Conservation (phyloP, 2,113 vertebrate genomes). For the Dicerorhinus sumatrensis region DNA sequence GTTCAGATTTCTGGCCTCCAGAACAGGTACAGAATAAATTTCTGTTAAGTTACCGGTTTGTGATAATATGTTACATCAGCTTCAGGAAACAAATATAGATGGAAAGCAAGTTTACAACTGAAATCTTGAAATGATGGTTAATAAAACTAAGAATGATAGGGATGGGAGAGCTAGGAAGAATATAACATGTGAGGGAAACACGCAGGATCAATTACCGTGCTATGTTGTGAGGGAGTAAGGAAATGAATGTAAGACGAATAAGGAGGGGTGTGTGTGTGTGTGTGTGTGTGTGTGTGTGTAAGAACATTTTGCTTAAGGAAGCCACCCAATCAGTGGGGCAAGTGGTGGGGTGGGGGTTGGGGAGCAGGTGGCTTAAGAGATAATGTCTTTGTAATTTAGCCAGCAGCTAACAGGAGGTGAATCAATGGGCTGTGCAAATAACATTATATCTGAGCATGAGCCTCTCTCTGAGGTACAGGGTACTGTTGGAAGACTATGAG, state of each 20-base stretch:
- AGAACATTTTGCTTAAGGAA: not conserved
- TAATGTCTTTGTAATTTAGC: not conserved
- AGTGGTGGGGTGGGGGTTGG: not conserved
- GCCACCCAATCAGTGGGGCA: not conserved
- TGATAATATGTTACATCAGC: not conserved
- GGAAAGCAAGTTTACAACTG: not conserved
- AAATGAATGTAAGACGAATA: not conserved
- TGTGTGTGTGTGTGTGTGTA: not conserved
- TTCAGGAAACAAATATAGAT: not conserved
- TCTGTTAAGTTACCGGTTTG: not conserved
- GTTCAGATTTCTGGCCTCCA: not conserved
- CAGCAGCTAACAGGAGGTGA: not conserved
- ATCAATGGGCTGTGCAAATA: not conserved
- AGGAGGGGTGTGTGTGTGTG: rapidly evolving
- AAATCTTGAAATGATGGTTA: not conserved
- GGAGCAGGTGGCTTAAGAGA: not conserved
- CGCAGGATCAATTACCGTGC: not conserved
- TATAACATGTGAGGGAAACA: not conserved
- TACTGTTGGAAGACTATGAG: not conserved
- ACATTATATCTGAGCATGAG: not conserved
- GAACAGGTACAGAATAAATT: not conserved
- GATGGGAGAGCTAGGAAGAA: not conserved
- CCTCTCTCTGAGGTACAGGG: not conserved
- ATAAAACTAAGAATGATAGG: not conserved
- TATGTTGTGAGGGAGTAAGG: not conserved